phyloP scores from a whole-genome alignment of 2,113 vertebrate species.

The Epinephelus cyanopodus region DNA sequence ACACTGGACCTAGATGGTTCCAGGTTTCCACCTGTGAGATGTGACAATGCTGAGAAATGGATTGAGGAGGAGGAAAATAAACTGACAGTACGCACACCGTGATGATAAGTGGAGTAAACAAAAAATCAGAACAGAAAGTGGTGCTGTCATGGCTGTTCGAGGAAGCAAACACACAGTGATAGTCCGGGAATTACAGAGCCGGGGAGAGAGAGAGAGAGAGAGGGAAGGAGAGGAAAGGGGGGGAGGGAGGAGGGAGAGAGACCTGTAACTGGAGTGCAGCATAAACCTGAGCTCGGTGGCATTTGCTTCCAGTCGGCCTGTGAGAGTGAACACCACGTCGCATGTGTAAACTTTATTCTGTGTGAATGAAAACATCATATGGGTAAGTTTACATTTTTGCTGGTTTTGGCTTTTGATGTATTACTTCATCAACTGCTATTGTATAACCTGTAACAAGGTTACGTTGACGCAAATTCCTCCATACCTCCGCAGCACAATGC shows the following conservation, averaged over 20 bases:
- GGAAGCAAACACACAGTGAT: slow-evolving; percentile 52
- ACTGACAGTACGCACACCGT: neutral
- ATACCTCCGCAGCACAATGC: neutral
- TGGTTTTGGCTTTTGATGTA: neutral
- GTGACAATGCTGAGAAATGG: neutral
- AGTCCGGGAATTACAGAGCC: slow-evolving; percentile 49
- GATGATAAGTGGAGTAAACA: neutral
- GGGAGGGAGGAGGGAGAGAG: slow-evolving; percentile 1
- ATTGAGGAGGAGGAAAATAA: neutral
- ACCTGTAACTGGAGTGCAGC: slow-evolving; percentile 12
- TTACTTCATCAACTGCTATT: neutral
- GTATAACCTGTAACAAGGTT: neutral
- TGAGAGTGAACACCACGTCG: neutral
- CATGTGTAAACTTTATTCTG: neutral
- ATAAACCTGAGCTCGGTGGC: slow-evolving; percentile 45
- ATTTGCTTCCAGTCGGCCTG: slow-evolving; percentile 18
- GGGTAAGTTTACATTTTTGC: slow-evolving; percentile 43
- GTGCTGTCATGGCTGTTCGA: slow-evolving; percentile 36
- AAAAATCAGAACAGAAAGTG: slow-evolving; percentile 8
- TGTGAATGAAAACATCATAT: neutral
- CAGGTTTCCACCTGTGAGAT: neutral
- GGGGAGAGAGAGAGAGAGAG: neutral
- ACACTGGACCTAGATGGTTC: slow-evolving; percentile 27
- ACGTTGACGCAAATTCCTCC: neutral
- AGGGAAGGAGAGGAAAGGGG: neutral